A percentile compares a stretch with the other conserved stretches of the same genome.
phyloP scores from a whole-genome alignment of 1,140 invertebrate genomes.

The fruit fly (Drosophila melanogaster) region Release_6_plus_ISO1_MT NT_037436.4:21885501-21886000 shows the following conservation, averaged over 20 bases:
- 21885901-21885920: conserved; percentile 47
- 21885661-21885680: not conserved
- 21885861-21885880: conserved; percentile 28
- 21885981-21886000: conserved; percentile 35
- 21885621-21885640: conserved; percentile 39
- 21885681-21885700: conserved; percentile 20
- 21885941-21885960: conserved; percentile 34
- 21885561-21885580: conserved; percentile 38
- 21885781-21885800: conserved; percentile 22
- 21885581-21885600: conserved; percentile 32
- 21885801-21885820: conserved; percentile 36
- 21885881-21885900: conserved; percentile 30
- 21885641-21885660: conserved; percentile 20
- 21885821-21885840: conserved; percentile 8
- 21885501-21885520: conserved; percentile 31
- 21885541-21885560: conserved; percentile 27
- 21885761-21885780: conserved; percentile 4
- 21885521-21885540: conserved; percentile 54
- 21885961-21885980: conserved; percentile 20
- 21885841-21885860: conserved; percentile 44
- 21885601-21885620: conserved; percentile 32
- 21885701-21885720: conserved; percentile 48
- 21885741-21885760: conserved; percentile 10
- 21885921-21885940: conserved; percentile 41
- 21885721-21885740: conserved; percentile 1